Percentiles rank a stretch among this genome's conserved stretches.
Conservation (phyloP, 2,113 vertebrate genomes). For the Machaerirhynchus nigripectus region DNA sequence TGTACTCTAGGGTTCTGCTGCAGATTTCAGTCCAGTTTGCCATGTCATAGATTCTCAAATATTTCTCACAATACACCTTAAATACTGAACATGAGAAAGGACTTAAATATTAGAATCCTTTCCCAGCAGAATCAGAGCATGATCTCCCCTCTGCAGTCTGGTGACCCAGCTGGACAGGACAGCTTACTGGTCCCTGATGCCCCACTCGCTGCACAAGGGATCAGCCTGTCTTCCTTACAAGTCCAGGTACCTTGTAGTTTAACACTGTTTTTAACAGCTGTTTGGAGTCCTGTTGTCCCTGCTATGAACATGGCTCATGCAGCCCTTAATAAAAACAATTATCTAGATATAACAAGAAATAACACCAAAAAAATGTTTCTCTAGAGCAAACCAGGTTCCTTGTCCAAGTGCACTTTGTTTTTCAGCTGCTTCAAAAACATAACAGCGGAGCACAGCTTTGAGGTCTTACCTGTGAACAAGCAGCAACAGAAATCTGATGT, state of each 20-base stretch:
- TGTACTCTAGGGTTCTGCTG: background rate
- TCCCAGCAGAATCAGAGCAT: background rate
- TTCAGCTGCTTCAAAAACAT: background rate
- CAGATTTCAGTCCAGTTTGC: background rate
- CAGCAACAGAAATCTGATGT: background rate
- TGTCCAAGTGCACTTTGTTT: background rate
- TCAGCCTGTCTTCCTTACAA: background rate
- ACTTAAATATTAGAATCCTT: background rate
- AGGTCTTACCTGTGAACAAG: background rate
- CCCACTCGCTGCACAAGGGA: background rate
- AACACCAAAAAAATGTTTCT: background rate
- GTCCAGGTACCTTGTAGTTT: background rate
- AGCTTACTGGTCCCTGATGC: background rate
- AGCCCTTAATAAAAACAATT: background rate
- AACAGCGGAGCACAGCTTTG: background rate
- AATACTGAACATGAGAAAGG: background rate
- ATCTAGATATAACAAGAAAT: background rate
- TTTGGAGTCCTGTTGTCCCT: background rate
- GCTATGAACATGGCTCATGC: background rate
- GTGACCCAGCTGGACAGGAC: background rate
- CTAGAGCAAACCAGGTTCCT: background rate
- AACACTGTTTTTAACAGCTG: background rate
- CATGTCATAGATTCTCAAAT: background rate
- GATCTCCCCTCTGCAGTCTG: background rate
- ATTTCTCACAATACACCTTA: background rate